Conservation (phyloP, 23 tunicate species). For the Halocynthia aurantium region DNA sequence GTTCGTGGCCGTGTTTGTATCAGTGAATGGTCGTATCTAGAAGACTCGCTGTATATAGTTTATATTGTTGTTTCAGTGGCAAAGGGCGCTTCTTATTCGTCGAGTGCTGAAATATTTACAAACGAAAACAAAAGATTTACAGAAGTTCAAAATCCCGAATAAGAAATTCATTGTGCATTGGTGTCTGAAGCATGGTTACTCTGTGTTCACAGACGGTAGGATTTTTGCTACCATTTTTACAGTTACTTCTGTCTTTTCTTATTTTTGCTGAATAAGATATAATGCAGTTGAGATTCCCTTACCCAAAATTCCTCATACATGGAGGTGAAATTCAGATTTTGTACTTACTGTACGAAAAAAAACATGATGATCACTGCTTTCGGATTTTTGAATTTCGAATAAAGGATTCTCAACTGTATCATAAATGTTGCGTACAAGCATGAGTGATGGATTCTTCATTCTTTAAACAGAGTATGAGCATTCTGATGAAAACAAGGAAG, state of each 20-base stretch:
- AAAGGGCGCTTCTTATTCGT: constrained; percentile 46
- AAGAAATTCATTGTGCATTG: constrained; percentile 52
- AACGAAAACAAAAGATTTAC: not conserved
- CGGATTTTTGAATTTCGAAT: no score
- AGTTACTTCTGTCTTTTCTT: not conserved
- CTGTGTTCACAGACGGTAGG: constrained; percentile 78
- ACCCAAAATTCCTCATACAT: not conserved
- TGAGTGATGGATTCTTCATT: no score
- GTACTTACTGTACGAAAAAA: no score
- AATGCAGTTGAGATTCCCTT: not conserved
- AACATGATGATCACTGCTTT: no score
- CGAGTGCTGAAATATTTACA: constrained; percentile 31
- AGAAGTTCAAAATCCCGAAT: constrained; percentile 16
- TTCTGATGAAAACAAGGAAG: no score
- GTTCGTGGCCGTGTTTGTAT: no score
- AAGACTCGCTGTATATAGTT: no score
- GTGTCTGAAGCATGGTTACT: constrained; percentile 74
- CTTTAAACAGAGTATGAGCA: no score
- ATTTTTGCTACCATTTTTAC: not conserved
- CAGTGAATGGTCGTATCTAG: no score
- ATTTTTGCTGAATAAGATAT: not conserved
- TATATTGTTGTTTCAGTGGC: constrained; percentile 28
- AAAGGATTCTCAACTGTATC: no score
- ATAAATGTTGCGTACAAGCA: no score
- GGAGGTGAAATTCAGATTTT: no score